Percentiles rank a stretch among this genome's conserved stretches.
phyloP scores from a whole-genome alignment of 2,888 invertebrate genomes.

The Melanotus villosus region DNA sequence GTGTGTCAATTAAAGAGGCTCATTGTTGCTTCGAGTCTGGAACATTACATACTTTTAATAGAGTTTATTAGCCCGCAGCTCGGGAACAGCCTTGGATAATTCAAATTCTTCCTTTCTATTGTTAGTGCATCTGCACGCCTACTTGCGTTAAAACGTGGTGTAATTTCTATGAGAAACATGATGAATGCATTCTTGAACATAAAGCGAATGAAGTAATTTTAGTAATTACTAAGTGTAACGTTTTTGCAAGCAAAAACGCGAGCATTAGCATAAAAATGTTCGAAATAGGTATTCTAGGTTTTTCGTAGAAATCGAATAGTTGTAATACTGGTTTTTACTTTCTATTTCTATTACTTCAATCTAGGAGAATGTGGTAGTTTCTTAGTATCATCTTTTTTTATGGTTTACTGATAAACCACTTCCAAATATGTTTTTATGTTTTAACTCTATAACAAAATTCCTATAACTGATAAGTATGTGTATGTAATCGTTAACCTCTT shows the following conservation, averaged over 20 bases:
- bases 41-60: conserved; percentile 3
- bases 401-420: too few relatives aligned
- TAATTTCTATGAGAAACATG: not conserved
- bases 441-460: too few relatives aligned
- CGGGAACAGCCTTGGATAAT: conserved; percentile 14
- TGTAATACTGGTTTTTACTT: too few relatives aligned
- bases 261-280: too few relatives aligned
- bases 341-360: too few relatives aligned
- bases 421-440: too few relatives aligned
- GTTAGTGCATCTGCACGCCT: not conserved
- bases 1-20: not conserved
- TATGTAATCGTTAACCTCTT: too few relatives aligned
- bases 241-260: not conserved
- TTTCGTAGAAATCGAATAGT: too few relatives aligned
- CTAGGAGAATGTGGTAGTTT: too few relatives aligned
- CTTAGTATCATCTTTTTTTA: too few relatives aligned
- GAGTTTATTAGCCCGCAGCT: conserved; percentile 9
- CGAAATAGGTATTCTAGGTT: too few relatives aligned
- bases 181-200: not conserved
- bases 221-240: not conserved
- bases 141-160: not conserved
- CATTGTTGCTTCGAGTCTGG: not conserved
- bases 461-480: too few relatives aligned
- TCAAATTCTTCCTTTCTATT: conserved; percentile 15
- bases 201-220: not conserved